Conservation (phyloP, 2,113 vertebrate genomes). For the Tamias sibiricus region DNA sequence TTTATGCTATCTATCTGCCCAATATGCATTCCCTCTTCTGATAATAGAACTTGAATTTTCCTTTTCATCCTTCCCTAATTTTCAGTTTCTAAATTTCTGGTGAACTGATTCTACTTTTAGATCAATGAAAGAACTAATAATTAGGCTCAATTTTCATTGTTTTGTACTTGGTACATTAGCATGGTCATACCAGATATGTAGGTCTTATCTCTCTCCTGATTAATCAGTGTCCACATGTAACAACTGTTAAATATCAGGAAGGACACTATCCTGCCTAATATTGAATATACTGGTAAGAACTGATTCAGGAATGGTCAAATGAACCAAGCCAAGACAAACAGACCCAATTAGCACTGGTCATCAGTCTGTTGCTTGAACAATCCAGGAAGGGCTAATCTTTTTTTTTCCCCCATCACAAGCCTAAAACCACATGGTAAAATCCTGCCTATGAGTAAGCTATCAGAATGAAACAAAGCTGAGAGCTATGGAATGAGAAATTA, state of each 20-base stretch:
- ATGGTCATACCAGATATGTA: background rate
- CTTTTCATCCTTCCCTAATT: background rate
- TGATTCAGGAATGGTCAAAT: constrained; percentile 8
- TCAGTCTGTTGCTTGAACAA: constrained; percentile 27
- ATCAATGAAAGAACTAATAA: background rate
- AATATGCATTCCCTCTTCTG: background rate
- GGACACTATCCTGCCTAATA: background rate
- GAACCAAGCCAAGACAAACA: constrained; percentile 12
- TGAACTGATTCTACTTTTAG: background rate
- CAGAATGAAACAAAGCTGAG: background rate
- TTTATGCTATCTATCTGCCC: background rate
- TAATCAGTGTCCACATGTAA: background rate
- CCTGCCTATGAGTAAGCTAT: background rate
- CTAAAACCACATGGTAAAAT: constrained; percentile 6
- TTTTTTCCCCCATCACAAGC: background rate
- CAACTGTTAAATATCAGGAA: background rate
- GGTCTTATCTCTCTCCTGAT: background rate
- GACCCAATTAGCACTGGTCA: background rate
- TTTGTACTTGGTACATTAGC: background rate
- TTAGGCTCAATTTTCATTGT: background rate
- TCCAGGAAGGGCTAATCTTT: background rate
- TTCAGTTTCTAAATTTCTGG: background rate
- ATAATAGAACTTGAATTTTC: background rate
- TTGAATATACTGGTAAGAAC: constrained; percentile 24
- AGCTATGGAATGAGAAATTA: background rate